Evolutionary conservation across 2,888 invertebrate species (phyloP).

Genomic region (Bombylius discolor): DNA sequence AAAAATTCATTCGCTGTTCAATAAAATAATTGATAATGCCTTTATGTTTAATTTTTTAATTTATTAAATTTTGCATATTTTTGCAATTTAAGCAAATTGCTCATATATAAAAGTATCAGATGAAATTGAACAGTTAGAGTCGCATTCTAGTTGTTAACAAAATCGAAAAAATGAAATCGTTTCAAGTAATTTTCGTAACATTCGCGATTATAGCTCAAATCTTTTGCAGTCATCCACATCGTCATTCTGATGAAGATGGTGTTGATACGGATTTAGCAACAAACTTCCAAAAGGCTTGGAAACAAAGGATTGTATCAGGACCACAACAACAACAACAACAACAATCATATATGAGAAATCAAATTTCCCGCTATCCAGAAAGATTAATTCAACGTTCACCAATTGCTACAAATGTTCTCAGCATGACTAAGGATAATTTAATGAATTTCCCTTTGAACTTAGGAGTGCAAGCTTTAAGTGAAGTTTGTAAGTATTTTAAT

Average conservation of each 20-base stretch:
- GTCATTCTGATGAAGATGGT: not conserved
- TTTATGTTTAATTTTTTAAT: too few relatives aligned
- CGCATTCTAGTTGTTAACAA: too few relatives aligned
- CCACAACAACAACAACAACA: not conserved
- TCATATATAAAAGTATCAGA: too few relatives aligned
- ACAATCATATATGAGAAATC: not conserved
- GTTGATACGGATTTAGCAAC: not conserved
- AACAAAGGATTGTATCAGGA: not conserved
- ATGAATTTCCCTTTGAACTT: not conserved
- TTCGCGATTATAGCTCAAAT: not conserved
- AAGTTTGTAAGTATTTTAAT: conserved; percentile 1
- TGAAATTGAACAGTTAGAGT: too few relatives aligned
- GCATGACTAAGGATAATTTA: not conserved
- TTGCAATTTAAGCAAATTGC: too few relatives aligned
- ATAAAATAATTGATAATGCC: too few relatives aligned
- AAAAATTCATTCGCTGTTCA: too few relatives aligned
- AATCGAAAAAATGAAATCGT: too few relatives aligned
- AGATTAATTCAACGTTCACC: not conserved
- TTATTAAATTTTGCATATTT: too few relatives aligned
- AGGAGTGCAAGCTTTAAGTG: not conserved
- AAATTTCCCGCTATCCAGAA: not conserved
- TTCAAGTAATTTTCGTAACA: too few relatives aligned
- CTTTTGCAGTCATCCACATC: not conserved
- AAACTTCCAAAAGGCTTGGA: not conserved
- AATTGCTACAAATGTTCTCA: not conserved